Evolutionary conservation across 2,888 invertebrate species (phyloP), one percentile per base, ranked within the genome.

Genomic region (Hipparchia semele): DNA sequence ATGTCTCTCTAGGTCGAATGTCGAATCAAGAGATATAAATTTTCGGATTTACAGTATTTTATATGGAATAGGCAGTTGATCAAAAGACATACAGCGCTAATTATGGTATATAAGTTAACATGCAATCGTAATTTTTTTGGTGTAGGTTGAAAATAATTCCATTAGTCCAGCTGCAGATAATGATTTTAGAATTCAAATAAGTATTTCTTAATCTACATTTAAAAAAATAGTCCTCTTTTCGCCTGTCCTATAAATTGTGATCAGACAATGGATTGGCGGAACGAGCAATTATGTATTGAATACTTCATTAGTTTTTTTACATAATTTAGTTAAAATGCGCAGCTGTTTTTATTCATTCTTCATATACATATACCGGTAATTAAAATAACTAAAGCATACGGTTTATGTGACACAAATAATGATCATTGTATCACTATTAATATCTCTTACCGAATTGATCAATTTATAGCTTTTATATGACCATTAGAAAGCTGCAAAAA

Each of bases 231-330:
- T 59, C 59, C 49, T 71, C 59, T 64, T 68, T 10, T 54, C 51
- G 46, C 67, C 59, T 64, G 72, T 74, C 70, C 80, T 90, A 90
- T 91, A 90, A 90, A 90, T 90, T 83, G 76, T 82, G 72, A 78
- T 79, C 77, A 84, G 84, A 90, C 90, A 89, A 90, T 87, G 82
- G 86, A 79, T 67, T 66, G 80, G 82, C 81, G 77, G 79, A 82
- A 82, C 82, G 77, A 54, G 62, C 85, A 87, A 87, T 88, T 87
- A 87, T 68, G 72, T 77, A 82, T 89, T 90, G 87, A 90, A 90
- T 90, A 87, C 87, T 90, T 87, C 86, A 90, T 87, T 80, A 77
- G 75, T 81, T 87, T 87, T 87, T 86, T 85, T 79, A 75, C 60
- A 70, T 72, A 74, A 73, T 68, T 71, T 54, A 66, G 70, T 73